Evolutionary conservation across 2,797 vertebrate genomes (phyloP).

Genomic region (Pseudocheirus occidentalis): DNA sequence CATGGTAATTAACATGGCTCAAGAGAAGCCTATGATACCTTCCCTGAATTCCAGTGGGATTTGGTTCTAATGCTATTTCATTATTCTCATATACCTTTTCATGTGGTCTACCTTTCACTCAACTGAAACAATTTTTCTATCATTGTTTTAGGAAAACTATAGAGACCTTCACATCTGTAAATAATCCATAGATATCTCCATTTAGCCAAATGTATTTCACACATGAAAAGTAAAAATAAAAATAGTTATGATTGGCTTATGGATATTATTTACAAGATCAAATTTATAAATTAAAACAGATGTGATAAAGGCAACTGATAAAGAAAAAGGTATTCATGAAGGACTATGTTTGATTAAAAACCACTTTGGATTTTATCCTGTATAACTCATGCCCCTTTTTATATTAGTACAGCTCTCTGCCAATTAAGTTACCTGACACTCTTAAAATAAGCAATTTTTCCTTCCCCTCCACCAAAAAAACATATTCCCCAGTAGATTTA

Average conservation of each 20-base stretch:
- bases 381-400: conserved; percentile 43
- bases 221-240: conserved; percentile 23
- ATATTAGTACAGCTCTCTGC: conserved; percentile 16
- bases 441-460: conserved; percentile 27
- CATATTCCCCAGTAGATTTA: neutral
- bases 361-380: conserved; percentile 39
- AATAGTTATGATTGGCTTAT: conserved; percentile 47
- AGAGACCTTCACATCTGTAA: conserved; percentile 2
- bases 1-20: conserved; percentile 23
- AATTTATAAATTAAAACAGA: neutral
- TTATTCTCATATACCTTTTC: conserved; percentile 49
- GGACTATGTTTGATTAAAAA: conserved; percentile 37
- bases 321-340: conserved; percentile 2
- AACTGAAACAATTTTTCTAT: conserved; percentile 38
- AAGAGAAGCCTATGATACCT: conserved; percentile 10
- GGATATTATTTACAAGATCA: neutral
- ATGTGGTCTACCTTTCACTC: conserved; percentile 24
- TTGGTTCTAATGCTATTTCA: conserved; percentile 12
- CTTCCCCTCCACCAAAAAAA: neutral
- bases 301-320: neutral
- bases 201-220: conserved; percentile 24
- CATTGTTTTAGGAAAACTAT: conserved; percentile 35
- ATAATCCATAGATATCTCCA: neutral
- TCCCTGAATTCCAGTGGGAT: conserved; percentile 16
- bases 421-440: conserved; percentile 4